A percentile compares a stretch with the other conserved stretches of the same genome.
Conservation (phyloP, 2,888 invertebrate species). For the Amiota communis region DNA sequence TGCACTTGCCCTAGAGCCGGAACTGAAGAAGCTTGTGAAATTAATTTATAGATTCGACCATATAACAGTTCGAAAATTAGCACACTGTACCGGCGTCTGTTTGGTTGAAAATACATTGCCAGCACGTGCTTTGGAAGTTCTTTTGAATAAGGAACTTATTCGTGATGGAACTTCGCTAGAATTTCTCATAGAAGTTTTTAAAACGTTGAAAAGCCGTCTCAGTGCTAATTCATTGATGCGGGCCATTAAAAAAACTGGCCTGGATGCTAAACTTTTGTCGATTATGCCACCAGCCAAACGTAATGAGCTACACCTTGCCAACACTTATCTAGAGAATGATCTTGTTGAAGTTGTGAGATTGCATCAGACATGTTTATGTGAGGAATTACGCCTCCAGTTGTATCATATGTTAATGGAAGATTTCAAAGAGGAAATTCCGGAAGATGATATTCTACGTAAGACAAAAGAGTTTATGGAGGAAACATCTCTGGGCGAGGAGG, state of each 20-base stretch:
- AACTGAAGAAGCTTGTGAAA: slow-evolving; percentile 19
- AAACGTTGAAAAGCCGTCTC: slow-evolving; percentile 29
- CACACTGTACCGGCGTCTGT: slow-evolving; percentile 27
- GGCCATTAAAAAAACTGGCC: slow-evolving; percentile 30
- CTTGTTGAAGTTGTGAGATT: slow-evolving; percentile 38
- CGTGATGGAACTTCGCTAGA: slow-evolving; percentile 35
- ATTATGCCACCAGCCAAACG: slow-evolving; percentile 44
- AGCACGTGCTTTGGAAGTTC: slow-evolving; percentile 20
- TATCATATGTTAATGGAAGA: slow-evolving; percentile 36
- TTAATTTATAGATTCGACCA: slow-evolving; percentile 31
- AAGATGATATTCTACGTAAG: slow-evolving; percentile 34
- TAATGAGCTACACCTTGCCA: slow-evolving; percentile 39
- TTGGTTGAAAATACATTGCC: slow-evolving; percentile 31
- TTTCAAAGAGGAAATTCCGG: slow-evolving; percentile 35
- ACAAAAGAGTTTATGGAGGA: slow-evolving; percentile 41
- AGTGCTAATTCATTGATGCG: slow-evolving; percentile 33
- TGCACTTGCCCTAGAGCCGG: slow-evolving; percentile 30
- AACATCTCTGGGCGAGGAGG: slow-evolving; percentile 41
- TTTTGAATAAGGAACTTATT: slow-evolving; percentile 32
- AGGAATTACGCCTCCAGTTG: slow-evolving; percentile 12
- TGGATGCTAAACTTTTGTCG: slow-evolving; percentile 36
- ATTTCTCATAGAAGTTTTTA: slow-evolving; percentile 36
- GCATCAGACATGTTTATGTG: slow-evolving; percentile 33
- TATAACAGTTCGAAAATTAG: slow-evolving; percentile 25
- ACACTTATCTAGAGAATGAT: slow-evolving; percentile 35